Evolutionary conservation across 2,888 invertebrate genomes (phyloP).

Genomic region (Tiliacea aurago): DNA sequence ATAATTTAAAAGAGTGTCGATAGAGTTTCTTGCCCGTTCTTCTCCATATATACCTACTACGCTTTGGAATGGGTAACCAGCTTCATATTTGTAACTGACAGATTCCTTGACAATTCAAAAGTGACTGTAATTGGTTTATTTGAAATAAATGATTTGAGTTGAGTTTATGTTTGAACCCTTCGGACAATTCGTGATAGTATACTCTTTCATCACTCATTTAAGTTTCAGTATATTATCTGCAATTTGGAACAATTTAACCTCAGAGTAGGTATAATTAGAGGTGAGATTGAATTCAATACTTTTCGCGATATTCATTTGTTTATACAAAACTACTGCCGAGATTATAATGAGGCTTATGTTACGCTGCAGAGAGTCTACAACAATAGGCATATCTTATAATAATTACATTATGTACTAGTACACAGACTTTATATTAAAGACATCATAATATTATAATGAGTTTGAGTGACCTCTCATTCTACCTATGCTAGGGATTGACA

Average conservation of each 20-base stretch:
- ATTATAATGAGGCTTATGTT: constrained; percentile 59
- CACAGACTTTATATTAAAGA: not conserved
- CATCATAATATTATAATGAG: not conserved
- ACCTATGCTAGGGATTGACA: too few relatives aligned
- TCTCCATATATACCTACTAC: too few relatives aligned
- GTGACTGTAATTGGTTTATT: too few relatives aligned
- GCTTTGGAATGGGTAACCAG: too few relatives aligned
- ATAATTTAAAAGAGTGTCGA: too few relatives aligned
- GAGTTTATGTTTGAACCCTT: too few relatives aligned
- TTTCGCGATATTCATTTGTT: constrained; percentile 11
- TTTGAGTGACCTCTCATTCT: too few relatives aligned
- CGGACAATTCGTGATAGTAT: constrained; percentile 2
- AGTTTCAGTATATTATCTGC: constrained; percentile 1
- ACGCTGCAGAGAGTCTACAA: not conserved
- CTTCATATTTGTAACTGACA: too few relatives aligned
- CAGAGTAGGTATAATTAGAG: constrained; percentile 25
- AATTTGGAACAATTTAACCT: constrained; percentile 18
- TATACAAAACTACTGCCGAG: constrained; percentile 33
- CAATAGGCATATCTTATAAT: constrained; percentile 5
- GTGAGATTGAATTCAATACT: constrained; percentile 20
- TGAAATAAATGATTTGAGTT: too few relatives aligned
- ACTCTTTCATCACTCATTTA: constrained; percentile 3
- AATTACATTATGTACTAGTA: not conserved
- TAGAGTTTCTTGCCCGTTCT: too few relatives aligned
- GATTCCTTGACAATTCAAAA: too few relatives aligned